Percentiles rank a stretch among this genome's conserved stretches.
phyloP scores from a whole-genome alignment of 2,888 invertebrate species.

The Lycophotia porphyrea region DNA sequence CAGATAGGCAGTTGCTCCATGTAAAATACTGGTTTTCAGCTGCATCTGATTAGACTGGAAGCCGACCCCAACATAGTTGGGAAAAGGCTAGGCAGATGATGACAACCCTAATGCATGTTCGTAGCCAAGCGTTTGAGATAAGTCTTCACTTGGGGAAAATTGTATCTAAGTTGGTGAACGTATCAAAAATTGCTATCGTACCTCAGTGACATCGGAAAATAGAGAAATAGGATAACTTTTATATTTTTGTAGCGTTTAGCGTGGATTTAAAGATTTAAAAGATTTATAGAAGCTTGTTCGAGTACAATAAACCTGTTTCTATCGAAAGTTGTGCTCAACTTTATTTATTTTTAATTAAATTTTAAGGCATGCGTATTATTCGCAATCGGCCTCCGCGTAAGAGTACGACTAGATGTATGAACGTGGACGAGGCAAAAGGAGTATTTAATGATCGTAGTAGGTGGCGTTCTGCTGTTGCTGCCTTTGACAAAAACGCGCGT shows the following conservation, averaged over 20 bases:
- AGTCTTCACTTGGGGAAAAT: constrained; percentile 57
- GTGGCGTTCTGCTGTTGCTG: not conserved
- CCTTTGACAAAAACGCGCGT: not conserved
- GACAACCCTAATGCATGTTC: constrained; percentile 37
- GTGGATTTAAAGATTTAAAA: constrained; percentile 18
- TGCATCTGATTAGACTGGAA: too few species aligned
- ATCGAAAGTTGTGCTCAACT: not conserved
- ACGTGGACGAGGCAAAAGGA: not conserved
- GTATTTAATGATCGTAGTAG: not conserved
- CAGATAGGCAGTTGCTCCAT: too few species aligned
- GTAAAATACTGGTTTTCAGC: too few species aligned
- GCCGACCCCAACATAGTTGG: too few species aligned
- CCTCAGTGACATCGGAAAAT: constrained; percentile 39
- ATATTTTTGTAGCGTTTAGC: constrained; percentile 29
- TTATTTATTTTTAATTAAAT: too few species aligned
- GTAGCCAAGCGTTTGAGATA: constrained; percentile 54
- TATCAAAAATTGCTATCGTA: constrained; percentile 49
- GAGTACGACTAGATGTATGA: not conserved
- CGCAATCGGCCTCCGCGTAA: not conserved
- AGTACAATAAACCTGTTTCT: not conserved
- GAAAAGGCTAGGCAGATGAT: too few species aligned
- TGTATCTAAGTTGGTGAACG: constrained; percentile 41
- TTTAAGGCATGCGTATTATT: too few species aligned
- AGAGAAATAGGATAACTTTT: constrained; percentile 26
- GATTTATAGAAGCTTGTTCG: not conserved